phyloP scores from a whole-genome alignment of 2,888 invertebrate species.

The Himalopsyche japonica region DNA sequence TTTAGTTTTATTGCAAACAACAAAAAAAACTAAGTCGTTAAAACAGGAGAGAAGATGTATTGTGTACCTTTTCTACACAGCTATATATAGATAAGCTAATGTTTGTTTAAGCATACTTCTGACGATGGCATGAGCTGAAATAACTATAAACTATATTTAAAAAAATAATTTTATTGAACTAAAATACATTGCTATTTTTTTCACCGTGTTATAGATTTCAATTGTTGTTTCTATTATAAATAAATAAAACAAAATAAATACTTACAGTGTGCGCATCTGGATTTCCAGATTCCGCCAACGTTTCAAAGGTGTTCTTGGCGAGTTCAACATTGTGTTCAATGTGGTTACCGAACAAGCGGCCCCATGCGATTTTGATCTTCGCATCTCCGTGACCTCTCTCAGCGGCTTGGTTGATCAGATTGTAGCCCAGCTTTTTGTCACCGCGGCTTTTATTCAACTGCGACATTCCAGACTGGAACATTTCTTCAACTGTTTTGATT shows the following conservation, averaged over 20 bases:
- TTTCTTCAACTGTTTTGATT: conserved; percentile 64
- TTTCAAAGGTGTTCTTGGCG: conserved; percentile 76
- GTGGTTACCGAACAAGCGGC: conserved; percentile 80
- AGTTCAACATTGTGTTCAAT: conserved; percentile 75
- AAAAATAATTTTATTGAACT: too few species aligned
- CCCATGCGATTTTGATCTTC: conserved; percentile 85
- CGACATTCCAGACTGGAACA: conserved; percentile 72
- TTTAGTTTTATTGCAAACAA: too few species aligned
- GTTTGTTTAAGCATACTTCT: too few species aligned
- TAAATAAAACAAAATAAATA: conserved; percentile 41
- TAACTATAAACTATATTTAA: too few species aligned
- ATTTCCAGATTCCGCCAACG: conserved; percentile 74
- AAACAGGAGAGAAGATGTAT: too few species aligned
- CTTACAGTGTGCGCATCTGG: conserved; percentile 91
- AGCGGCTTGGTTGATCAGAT: conserved; percentile 77
- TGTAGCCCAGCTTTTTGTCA: conserved; percentile 74
- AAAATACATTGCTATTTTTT: too few species aligned
- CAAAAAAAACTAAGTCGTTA: too few species aligned
- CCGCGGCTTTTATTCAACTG: conserved; percentile 73
- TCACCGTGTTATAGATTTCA: too few species aligned
- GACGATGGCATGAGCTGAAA: too few species aligned
- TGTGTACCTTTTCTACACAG: too few species aligned
- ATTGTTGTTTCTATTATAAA: neutral
- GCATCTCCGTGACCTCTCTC: conserved; percentile 80
- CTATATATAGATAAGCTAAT: too few species aligned